phyloP scores from a whole-genome alignment of 2,797 vertebrate species.

The Danio choprae region DNA sequence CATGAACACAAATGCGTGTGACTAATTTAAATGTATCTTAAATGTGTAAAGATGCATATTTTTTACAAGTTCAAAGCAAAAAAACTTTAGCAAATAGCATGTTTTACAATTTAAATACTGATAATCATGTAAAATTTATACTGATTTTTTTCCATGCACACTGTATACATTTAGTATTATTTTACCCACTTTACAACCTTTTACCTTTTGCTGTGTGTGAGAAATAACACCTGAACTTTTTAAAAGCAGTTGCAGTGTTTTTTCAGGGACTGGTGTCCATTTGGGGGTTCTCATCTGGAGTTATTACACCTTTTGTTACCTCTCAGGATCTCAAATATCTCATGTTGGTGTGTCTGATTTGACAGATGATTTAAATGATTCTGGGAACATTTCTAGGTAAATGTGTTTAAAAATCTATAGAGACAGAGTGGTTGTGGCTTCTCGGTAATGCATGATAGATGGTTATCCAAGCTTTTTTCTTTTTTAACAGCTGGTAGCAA shows the following conservation, averaged over 20 bases:
- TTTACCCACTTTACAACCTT: conserved; percentile 59
- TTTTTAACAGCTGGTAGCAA: conserved; percentile 70
- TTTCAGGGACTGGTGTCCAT: conserved; percentile 74
- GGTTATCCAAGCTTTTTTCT: conserved; percentile 49
- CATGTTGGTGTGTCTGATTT: conserved; percentile 22
- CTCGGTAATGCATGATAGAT: conserved; percentile 23
- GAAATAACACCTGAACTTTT: conserved; percentile 65
- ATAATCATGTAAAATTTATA: too few species aligned
- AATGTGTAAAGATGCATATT: not conserved
- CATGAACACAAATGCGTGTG: not conserved
- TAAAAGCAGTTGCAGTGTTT: conserved; percentile 70
- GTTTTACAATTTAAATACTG: too few species aligned
- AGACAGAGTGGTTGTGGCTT: not conserved
- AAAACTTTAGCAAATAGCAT: too few species aligned
- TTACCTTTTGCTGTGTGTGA: conserved; percentile 72
- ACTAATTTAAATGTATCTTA: not conserved
- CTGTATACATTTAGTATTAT: conserved; percentile 47
- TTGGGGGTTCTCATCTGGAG: conserved; percentile 73
- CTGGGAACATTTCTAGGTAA: not conserved
- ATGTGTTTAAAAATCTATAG: not conserved
- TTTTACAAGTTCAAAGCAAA: not conserved
- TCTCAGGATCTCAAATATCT: conserved; percentile 7
- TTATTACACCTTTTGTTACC: conserved; percentile 71
- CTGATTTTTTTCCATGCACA: too few species aligned
- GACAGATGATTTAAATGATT: not conserved